These are phyloP conservation scores for Valencia hispanica DNA, from an alignment of 2,797 vertebrate genomes.

Conservation along the genomic window DNA sequence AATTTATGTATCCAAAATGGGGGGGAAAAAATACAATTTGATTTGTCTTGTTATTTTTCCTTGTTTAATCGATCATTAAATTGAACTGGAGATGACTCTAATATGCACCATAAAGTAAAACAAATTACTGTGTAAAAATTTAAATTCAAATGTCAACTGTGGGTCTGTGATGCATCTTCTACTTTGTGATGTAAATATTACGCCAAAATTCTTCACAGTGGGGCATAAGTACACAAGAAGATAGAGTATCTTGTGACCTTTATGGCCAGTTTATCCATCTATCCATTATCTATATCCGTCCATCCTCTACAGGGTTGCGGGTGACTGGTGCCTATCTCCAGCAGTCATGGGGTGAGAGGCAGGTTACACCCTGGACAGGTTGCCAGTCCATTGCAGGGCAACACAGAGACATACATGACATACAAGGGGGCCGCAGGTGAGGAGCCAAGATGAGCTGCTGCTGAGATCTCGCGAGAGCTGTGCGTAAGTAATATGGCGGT, in stretches of 20 bases:
- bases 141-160: not conserved
- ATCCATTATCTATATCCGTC: too few relatives aligned
- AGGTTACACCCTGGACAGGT: too few relatives aligned
- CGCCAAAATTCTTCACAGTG: not conserved
- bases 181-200: not conserved
- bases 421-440: too few relatives aligned
- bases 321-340: too few relatives aligned
- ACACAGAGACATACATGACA: too few relatives aligned
- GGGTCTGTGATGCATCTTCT: not conserved
- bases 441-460: too few relatives aligned
- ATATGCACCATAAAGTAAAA: not conserved
- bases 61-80: not conserved
- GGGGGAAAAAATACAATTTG: not conserved
- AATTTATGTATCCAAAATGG: constrained; percentile 22
- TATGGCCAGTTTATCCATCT: not conserved
- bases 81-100: not conserved
- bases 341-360: too few relatives aligned
- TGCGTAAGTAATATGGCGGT: too few relatives aligned
- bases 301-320: too few relatives aligned
- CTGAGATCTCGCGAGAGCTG: too few relatives aligned
- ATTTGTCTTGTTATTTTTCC: not conserved
- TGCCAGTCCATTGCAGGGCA: too few relatives aligned
- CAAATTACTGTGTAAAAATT: not conserved
- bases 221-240: too few relatives aligned
- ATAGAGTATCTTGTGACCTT: not conserved